Evolutionary conservation across 2,888 invertebrate genomes (phyloP), one percentile per base, ranked within the genome.

Genomic region (Dioctria rufipes): DNA sequence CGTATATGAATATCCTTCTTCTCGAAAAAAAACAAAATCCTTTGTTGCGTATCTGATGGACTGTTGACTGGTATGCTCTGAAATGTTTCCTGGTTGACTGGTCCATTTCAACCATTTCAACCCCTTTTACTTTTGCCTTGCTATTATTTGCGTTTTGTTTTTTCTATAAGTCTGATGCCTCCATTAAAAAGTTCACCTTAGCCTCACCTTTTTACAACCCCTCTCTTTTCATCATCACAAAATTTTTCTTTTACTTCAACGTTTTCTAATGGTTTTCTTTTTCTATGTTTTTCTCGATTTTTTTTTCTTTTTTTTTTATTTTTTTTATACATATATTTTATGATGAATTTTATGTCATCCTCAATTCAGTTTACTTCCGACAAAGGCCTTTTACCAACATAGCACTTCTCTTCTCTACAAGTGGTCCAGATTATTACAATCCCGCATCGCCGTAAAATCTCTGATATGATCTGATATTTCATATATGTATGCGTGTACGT

Each of bases 11-110:
- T 25, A 25, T 46, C 43, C 13, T 54, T 11, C 25, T 67, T 46
- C 46, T 25, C 0, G 37, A 46, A 46, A 66, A 46, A 67, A 37
- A 37, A 37, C 3, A 61, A 61, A 39, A 39, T 61, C 58, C 39
- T 73, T 73, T 73, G 60, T 58, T 73, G 13, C 43, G 43, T 42
- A 40, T 42, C 73, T 73, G 73, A 73, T 73, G 73, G 58, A 69
- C 51, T 69, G 51, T 69, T 49, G 69, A 42, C 66, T 66, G 43
- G 8, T 69, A 37, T 49, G n/a, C 42, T 66, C 73, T 60, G 13
- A 42, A 58, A 73, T 60, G 37, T 73, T 73, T 73, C 71, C 58
- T 58, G 73, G 58, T 43, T 60, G 42, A 73, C 73, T 73, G 58
- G 58, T 73, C 58, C 73, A 73, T 58, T 73, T 73, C 8, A 54